A percentile compares a stretch with the other conserved stretches of the same genome.
Conservation (phyloP, 2,888 invertebrate species). For the Troides helena region DNA sequence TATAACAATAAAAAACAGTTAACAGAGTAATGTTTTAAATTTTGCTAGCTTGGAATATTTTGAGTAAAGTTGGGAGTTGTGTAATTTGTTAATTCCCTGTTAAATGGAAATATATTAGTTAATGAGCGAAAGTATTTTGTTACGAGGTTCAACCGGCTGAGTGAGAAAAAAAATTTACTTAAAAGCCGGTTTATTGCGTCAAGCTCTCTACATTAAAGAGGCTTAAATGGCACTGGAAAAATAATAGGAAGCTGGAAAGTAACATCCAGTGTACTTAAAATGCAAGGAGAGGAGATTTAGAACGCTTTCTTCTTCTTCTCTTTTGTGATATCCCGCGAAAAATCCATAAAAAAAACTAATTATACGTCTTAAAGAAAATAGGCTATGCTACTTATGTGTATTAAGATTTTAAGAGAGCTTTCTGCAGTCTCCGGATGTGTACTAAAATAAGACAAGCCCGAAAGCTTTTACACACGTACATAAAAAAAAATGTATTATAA, state of each 20-base stretch:
- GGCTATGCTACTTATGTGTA: not conserved
- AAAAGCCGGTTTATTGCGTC: conserved; percentile 24
- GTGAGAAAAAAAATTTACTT: conserved; percentile 12
- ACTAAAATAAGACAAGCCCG: no score
- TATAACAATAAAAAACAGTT: no score
- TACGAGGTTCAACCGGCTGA: conserved; percentile 5
- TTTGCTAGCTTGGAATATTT: not conserved
- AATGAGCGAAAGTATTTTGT: conserved; percentile 17
- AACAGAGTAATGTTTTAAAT: not conserved
- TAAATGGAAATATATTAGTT: conserved; percentile 1
- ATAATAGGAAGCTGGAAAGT: conserved; percentile 16
- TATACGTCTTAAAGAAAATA: not conserved
- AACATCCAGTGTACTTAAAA: conserved; percentile 21
- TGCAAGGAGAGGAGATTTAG: conserved; percentile 14
- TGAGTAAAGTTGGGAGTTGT: not conserved
- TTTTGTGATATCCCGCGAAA: not conserved
- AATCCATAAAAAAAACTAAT: not conserved
- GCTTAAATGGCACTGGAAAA: conserved; percentile 25
- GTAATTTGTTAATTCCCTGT: not conserved
- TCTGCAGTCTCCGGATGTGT: no score
- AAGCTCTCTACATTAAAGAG: conserved; percentile 26
- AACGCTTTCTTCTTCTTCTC: conserved; percentile 12
- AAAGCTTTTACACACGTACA: no score
- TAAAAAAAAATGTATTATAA: no score
- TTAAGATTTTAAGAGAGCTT: no score